Evolutionary conservation across 2,113 vertebrate species (phyloP).

Genomic region (Strix aluco): DNA sequence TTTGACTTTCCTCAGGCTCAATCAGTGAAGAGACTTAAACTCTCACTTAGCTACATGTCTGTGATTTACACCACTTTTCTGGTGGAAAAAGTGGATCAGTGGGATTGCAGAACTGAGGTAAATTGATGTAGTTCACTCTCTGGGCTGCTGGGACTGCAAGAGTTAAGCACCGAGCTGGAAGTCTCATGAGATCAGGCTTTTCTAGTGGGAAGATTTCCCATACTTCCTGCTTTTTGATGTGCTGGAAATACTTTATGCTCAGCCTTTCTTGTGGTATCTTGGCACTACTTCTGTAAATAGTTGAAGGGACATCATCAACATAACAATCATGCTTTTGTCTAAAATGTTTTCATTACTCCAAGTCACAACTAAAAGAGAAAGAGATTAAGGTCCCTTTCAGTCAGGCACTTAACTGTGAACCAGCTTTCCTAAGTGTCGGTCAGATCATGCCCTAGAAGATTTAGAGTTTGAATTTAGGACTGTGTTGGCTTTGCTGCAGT

Average conservation of each 20-base stretch:
- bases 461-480: not conserved
- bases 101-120: not conserved
- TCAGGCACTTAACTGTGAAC: not conserved
- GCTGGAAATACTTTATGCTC: slow-evolving; percentile 51
- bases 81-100: not conserved
- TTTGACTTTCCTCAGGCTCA: not conserved
- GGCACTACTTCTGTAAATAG: slow-evolving; percentile 61
- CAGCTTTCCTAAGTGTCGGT: not conserved
- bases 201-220: slow-evolving; percentile 54
- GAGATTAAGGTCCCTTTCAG: not conserved
- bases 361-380: not conserved
- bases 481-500: not conserved
- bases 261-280: slow-evolving; percentile 66
- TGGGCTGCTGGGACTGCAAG: not conserved
- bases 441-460: not conserved
- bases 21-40: not conserved
- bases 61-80: not conserved
- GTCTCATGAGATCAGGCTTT: slow-evolving; percentile 38
- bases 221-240: slow-evolving; percentile 67
- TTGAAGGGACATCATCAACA: slow-evolving; percentile 48
- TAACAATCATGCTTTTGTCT: slow-evolving; percentile 54
- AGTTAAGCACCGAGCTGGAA: slow-evolving; percentile 40
- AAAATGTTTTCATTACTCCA: slow-evolving; percentile 36
- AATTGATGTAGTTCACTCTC: not conserved
- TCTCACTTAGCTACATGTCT: not conserved